Evolutionary conservation across 2,113 vertebrate species (phyloP), one percentile per base, ranked within the genome.

Genomic region (Eonycteris spelaea): DNA sequence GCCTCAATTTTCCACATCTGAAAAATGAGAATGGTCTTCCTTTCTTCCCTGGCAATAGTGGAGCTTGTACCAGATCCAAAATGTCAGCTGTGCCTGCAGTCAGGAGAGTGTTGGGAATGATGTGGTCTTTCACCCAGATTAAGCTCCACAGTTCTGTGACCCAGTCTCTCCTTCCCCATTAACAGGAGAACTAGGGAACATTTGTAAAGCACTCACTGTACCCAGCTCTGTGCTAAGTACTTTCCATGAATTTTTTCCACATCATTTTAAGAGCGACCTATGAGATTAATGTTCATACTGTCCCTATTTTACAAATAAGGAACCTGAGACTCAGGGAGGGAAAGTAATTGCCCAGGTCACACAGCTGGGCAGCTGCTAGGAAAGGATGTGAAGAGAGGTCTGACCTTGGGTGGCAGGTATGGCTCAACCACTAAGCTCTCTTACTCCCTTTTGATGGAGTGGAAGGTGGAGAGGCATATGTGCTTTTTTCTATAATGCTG

Each of bases 381-480:
- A 38, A 21, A 63, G 57, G 45, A 21, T 18, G 4, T 84, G 86
- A 48, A 8, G 63, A 53, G 59, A 48, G 30, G 11, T 68, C 55
- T 57, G 38, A 22, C 85, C 38, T 14, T 1, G 35, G 57, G n/a
- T 35, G 3, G 40, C 8, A 1, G 8, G 24, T 4, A 0, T 7
- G 35, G 35, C 19, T 19, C 16, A 35, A 11, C 63, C 38, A 16
- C 26, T 24, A 30, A 22, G 16, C 77, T 55, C 26, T 21, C 45
- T 14, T 24, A 10, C 70, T 35, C 26, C 4, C 8, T 45, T 30
- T 6, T 16, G 35, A 18, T 13, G 28, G 7, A 19, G 7, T 24
- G 38, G 30, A 5, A 6, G 24, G 33, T 18, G 6, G 43, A 13
- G 13, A 82, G 43, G 9, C 4, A 1, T 2, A 13, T 4, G 0